Conservation (phyloP, 2,797 vertebrate genomes). For the Spea hammondii region DNA sequence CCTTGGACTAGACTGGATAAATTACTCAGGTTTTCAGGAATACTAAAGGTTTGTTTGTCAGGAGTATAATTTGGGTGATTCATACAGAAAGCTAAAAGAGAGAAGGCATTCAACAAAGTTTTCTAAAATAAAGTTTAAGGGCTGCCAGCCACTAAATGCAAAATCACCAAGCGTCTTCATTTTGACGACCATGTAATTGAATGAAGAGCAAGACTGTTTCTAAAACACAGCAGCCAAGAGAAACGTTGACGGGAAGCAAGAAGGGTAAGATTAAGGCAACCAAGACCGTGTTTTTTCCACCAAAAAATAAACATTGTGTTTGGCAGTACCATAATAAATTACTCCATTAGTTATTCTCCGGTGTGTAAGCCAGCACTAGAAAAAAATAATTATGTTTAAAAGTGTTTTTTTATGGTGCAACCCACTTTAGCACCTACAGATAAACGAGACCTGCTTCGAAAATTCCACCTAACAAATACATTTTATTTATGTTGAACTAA, state of each 20-base stretch:
- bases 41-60: constrained; percentile 45
- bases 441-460: constrained; percentile 7
- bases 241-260: constrained; percentile 64
- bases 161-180: constrained; percentile 62
- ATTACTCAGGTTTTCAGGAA: constrained; percentile 27
- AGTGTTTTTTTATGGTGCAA: constrained; percentile 26
- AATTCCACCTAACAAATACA: not conserved
- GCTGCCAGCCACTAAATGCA: constrained; percentile 45
- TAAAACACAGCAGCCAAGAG: constrained; percentile 65
- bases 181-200: constrained; percentile 58
- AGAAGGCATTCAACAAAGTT: constrained; percentile 48
- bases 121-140: constrained; percentile 43
- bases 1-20: constrained; percentile 5
- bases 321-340: constrained; percentile 62
- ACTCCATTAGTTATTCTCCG: constrained; percentile 64
- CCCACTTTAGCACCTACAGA: constrained; percentile 30
- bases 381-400: constrained; percentile 41
- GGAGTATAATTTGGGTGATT: constrained; percentile 25
- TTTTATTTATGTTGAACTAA: constrained; percentile 8
- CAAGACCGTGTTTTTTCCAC: constrained; percentile 64
- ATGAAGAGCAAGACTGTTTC: constrained; percentile 66
- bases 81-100: not conserved
- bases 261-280: constrained; percentile 66
- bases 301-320: constrained; percentile 73
- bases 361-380: constrained; percentile 62